Percentiles rank a stretch among this genome's conserved stretches.
These are phyloP conservation scores for Brenthis ino DNA, from an alignment of 2,888 invertebrate genomes.

Conservation along the genomic window DNA sequence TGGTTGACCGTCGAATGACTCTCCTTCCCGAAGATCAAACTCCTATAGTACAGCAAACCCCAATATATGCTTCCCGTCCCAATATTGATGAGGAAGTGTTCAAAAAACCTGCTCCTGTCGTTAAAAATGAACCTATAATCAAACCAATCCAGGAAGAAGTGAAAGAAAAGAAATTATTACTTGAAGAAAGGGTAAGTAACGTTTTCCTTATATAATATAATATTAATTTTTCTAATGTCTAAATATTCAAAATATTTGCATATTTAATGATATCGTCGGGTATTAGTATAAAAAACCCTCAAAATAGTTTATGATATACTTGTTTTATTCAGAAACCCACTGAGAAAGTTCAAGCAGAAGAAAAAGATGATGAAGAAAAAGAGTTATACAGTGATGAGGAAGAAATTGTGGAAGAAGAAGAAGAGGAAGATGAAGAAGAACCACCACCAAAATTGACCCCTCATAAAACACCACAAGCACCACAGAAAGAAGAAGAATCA, in stretches of 20 bases:
- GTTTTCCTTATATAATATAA: neutral
- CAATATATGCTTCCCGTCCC: constrained; percentile 31
- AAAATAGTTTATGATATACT: neutral
- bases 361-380: constrained; percentile 50
- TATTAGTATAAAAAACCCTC: neutral
- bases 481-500: constrained; percentile 55
- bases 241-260: too few species aligned
- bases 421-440: constrained; percentile 55
- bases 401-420: constrained; percentile 58
- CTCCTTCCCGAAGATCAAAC: constrained; percentile 60
- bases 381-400: constrained; percentile 71
- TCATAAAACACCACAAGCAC: constrained; percentile 23
- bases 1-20: constrained; percentile 72
- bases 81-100: constrained; percentile 34
- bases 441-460: constrained; percentile 29
- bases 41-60: constrained; percentile 44
- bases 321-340: constrained; percentile 17
- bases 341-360: constrained; percentile 31
- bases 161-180: constrained; percentile 36
- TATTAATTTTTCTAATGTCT: too few species aligned
- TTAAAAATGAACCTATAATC: constrained; percentile 46
- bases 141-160: constrained; percentile 55
- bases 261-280: too few species aligned
- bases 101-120: constrained; percentile 33
- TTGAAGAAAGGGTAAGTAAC: constrained; percentile 41